A percentile compares a stretch with the other conserved stretches of the same genome.
Conservation (phyloP, 1,140 invertebrate genomes). For the Danaus plexippus region DNA sequence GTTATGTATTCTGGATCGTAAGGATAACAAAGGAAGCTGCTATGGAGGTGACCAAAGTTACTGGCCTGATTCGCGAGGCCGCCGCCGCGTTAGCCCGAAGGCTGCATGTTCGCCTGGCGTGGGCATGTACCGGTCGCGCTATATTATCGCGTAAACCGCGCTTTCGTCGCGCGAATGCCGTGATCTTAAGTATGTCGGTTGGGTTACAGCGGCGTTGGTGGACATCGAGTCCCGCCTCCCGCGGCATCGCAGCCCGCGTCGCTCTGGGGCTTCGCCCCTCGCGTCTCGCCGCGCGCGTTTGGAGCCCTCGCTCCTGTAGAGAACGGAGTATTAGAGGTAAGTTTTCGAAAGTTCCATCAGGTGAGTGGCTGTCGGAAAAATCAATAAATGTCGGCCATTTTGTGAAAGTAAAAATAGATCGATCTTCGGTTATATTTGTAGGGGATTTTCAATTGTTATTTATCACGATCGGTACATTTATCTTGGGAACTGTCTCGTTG, state of each 20-base stretch:
- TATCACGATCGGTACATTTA: too few species aligned
- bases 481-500: too few species aligned
- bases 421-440: conserved; percentile 13
- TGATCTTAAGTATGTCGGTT: conserved; percentile 64
- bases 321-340: conserved; percentile 52
- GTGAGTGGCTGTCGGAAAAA: conserved; percentile 40
- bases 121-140: conserved; percentile 40
- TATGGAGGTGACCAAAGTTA: conserved; percentile 35
- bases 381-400: conserved; percentile 57
- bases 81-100: conserved; percentile 56
- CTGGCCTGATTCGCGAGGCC: conserved; percentile 51
- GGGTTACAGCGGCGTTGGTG: conserved; percentile 59
- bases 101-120: conserved; percentile 59
- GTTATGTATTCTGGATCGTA: conserved; percentile 39
- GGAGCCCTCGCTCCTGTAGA: conserved; percentile 64
- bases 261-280: conserved; percentile 58
- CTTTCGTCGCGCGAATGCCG: conserved; percentile 49
- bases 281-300: conserved; percentile 61
- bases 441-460: neutral
- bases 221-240: conserved; percentile 51
- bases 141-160: conserved; percentile 35
- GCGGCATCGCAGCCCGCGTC: conserved; percentile 45
- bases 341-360: conserved; percentile 40
- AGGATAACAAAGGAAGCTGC: conserved; percentile 30
- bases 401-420: conserved; percentile 60